Base-by-base conservation (phyloP, 2,888 invertebrate species). In the Melanostoma mellinum region DNA sequence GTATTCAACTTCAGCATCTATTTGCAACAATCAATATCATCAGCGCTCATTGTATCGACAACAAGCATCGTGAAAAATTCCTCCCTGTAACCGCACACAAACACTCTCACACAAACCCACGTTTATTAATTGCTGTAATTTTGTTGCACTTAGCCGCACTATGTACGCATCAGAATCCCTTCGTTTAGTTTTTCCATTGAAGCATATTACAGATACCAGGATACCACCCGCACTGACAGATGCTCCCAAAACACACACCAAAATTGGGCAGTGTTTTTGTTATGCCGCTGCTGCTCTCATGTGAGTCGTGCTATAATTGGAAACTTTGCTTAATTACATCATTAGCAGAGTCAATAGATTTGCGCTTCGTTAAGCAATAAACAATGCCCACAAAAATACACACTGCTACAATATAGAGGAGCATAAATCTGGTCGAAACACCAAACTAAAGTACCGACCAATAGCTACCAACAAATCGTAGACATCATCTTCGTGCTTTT, bases 301-400 rank as follows among this genome's bases (percentile, higher is more conserved):
- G 65, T 63, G 63, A 73, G 63, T 38, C 48, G 40, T 52, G 50
- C 65, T 82, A 75, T 84, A 84, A 84, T 84, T 69, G 84, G 79
- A 78, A 84, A 84, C 79, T 84, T 79, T 84, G 79, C 88, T 88
- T 89, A 89, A 88, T 89, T 88, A 89, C 89, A 87, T 89, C 89
- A 89, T 89, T 89, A 89, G 89, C 87, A 89, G 86, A 89, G 89
- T 89, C 88, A 89, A 88, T 88, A 89, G 89, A 89, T 75, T 79
- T 56, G 74, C 84, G 79, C 84, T 79, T 79, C 84, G 79, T 84
- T 84, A 84, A 84, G 65, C 79, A 84, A 84, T 84, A 79, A 84
- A 79, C 84, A 84, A 79, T 74, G 69, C 84, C 74, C 74, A 69
- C 68, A 40, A 81, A 67, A 81, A 77, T 72, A 77, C 61, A 42